Base-by-base conservation (phyloP, 2,888 invertebrate genomes). In the Ophion ellenae region DNA sequence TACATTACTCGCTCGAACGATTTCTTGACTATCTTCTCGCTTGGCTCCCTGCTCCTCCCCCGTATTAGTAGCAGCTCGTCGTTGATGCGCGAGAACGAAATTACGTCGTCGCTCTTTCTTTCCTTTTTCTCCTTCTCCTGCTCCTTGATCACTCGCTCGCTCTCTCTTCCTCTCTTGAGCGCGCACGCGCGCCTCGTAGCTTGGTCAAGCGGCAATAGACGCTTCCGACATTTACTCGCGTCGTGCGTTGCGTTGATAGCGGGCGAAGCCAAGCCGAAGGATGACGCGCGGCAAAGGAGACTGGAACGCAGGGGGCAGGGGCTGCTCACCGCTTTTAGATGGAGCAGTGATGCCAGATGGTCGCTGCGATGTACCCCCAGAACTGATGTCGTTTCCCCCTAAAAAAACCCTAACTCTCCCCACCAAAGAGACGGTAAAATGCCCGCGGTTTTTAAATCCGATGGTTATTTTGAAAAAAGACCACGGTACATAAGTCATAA, bases 1-100 rank as follows among this genome's bases (percentile, higher is more conserved):
- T 85, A 85, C 85, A 85, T 85, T 7, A 40, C 40, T 40, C 40
- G 40, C 47, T 73, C 71, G 20, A 24, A 20, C 24, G 17, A n/a
- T 57, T 57, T 24, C 77, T 77, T 28, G 36, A 20, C 24, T 80
- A 36, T 40, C 53, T 66, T 57, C 47, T 40, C 24, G 57, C 14
- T 67, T 61, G 17, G 14, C 53, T 53, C 47, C 47, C 11, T 47
- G 11, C 47, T 47, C 14, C 53, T 53, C 53, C 53, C 53, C 14
- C 53, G 17, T 3, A 47, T 47, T 32, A 32, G 32, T 9, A 53
- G 17, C 53, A 4, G 17, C 53, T 53, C 14, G 53, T 17, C 53
- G 53, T 53, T 53, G 53, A 17, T 53, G 17, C 53, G 53, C 53
- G 53, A 53, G 53, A 47, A 11, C 14, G n/a, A 2, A 67, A 53